phyloP scores from a whole-genome alignment of 1,140 invertebrate genomes.

The Zaprionus nigranus region DNA sequence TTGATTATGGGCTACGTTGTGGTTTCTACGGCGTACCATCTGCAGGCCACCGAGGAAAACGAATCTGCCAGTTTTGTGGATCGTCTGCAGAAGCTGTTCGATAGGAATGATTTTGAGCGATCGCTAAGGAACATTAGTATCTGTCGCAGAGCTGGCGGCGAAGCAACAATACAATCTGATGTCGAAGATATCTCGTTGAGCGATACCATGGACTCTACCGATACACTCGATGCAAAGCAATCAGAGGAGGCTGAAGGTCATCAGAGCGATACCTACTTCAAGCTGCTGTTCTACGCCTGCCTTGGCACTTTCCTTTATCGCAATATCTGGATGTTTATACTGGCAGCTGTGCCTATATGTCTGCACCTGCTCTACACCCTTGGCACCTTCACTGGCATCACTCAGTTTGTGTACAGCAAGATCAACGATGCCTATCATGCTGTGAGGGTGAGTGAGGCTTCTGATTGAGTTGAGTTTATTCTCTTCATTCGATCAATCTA shows the following conservation, averaged over 20 bases:
- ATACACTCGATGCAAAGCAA: conserved; percentile 59
- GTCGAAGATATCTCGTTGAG: conserved; percentile 76
- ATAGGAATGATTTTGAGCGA: conserved; percentile 71
- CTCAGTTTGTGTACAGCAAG: conserved; percentile 64
- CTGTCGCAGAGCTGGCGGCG: conserved; percentile 43
- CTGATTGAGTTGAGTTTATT: neutral
- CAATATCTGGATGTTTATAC: conserved; percentile 81
- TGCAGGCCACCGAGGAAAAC: conserved; percentile 55
- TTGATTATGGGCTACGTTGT: conserved; percentile 82
- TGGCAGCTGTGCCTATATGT: conserved; percentile 74
- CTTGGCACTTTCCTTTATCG: conserved; percentile 77
- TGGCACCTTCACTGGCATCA: conserved; percentile 70
- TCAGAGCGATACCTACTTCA: conserved; percentile 75
- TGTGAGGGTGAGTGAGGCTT: conserved; percentile 45
- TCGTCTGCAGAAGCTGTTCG: conserved; percentile 66
- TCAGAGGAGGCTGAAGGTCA: conserved; percentile 35
- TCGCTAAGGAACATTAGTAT: conserved; percentile 67
- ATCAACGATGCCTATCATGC: conserved; percentile 56
- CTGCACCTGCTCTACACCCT: conserved; percentile 72
- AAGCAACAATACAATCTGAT: conserved; percentile 61
- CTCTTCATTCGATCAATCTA: neutral
- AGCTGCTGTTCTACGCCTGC: conserved; percentile 80
- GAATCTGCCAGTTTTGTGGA: conserved; percentile 56
- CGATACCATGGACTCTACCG: conserved; percentile 73
- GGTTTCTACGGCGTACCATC: conserved; percentile 86